These are phyloP conservation scores for Narcine bancroftii DNA, from an alignment of 2,113 vertebrate species.

Conservation along the genomic window DNA sequence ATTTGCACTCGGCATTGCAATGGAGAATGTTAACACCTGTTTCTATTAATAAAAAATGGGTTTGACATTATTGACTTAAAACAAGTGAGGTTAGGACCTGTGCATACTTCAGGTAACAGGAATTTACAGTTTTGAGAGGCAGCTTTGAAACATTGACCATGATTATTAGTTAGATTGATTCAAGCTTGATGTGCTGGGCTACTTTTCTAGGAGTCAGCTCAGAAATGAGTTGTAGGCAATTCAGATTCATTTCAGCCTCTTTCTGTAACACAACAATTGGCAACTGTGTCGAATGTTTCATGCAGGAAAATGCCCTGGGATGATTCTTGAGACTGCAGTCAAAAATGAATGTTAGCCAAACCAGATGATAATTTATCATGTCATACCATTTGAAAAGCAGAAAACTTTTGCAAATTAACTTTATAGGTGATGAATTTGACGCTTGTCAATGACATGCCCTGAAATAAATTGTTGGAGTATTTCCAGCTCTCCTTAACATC, in stretches of 20 bases:
- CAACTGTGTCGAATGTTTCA: background rate
- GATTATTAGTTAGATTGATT: background rate
- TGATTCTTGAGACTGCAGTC: background rate
- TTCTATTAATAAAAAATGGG: background rate
- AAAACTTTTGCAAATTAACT: background rate
- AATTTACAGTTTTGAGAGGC: background rate
- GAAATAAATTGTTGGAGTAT: background rate
- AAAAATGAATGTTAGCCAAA: background rate
- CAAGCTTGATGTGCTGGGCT: background rate
- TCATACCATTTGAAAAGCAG: no score
- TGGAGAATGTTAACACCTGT: background rate
- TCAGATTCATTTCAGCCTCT: background rate
- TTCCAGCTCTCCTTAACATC: background rate
- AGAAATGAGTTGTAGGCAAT: background rate
- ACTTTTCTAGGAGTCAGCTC: background rate
- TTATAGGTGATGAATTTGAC: background rate
- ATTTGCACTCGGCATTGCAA: background rate
- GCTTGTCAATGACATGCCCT: background rate
- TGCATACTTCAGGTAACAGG: background rate
- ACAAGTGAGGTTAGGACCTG: background rate
- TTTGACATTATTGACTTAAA: background rate
- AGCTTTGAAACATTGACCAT: background rate
- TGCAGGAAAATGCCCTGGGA: background rate
- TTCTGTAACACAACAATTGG: background rate
- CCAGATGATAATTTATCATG: background rate